These are phyloP conservation scores for Drosophila buzzatii DNA, from an alignment of 2,888 invertebrate genomes.

Conservation along the genomic window DNA sequence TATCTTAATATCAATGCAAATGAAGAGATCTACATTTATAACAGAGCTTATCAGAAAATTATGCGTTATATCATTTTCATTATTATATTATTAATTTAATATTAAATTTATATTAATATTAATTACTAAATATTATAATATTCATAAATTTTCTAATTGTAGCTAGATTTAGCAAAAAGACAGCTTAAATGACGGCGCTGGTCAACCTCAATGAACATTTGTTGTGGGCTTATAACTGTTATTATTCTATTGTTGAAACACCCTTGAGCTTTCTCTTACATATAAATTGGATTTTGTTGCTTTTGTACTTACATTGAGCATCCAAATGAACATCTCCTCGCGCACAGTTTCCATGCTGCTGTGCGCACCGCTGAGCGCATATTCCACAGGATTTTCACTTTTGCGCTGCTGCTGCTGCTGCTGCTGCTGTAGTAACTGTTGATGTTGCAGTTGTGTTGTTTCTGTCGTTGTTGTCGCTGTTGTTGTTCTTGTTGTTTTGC, in stretches of 20 bases:
- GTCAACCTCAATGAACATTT: background rate
- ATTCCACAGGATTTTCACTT: slow-evolving; percentile 67
- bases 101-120: no score
- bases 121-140: no score
- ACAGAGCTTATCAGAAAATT: background rate
- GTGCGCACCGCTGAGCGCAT: slow-evolving; percentile 63
- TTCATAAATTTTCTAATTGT: no score
- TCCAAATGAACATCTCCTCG: slow-evolving; percentile 71
- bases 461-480: background rate
- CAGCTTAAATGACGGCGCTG: background rate
- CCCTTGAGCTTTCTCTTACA: background rate
- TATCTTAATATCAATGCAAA: background rate
- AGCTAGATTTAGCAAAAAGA: no score
- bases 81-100: no score
- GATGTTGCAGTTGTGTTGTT: slow-evolving; percentile 15
- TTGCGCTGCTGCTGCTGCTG: slow-evolving; percentile 40
- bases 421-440: background rate
- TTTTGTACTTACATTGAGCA: slow-evolving; percentile 66
- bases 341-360: slow-evolving; percentile 66
- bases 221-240: background rate
- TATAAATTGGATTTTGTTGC: background rate
- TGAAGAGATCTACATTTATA: background rate
- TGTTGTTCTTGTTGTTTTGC: slow-evolving; percentile 8
- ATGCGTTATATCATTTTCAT: no score
- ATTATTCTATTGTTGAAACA: background rate